Conservation (phyloP, 2,797 vertebrate genomes). For the Gymnothorax reevesii region DNA sequence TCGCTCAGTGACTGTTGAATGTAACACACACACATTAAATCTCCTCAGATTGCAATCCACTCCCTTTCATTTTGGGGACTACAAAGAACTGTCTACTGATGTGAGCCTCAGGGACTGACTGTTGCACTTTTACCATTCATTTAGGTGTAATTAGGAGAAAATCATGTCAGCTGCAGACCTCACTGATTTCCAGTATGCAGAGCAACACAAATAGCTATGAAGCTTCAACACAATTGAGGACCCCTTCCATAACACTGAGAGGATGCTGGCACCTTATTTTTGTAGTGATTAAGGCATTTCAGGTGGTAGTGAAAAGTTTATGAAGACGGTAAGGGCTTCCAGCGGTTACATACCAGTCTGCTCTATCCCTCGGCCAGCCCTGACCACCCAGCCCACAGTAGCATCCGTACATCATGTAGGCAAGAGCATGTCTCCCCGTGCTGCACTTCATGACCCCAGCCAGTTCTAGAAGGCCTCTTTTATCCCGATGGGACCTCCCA, state of each 20-base stretch:
- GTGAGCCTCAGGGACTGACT: background rate
- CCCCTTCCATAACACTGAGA: background rate
- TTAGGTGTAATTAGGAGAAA: background rate
- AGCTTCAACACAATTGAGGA: background rate
- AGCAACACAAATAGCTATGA: background rate
- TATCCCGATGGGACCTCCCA: slow-evolving; percentile 41
- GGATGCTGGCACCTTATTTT: background rate
- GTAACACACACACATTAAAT: background rate
- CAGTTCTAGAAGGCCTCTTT: slow-evolving; percentile 73
- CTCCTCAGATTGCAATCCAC: background rate
- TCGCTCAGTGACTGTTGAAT: background rate
- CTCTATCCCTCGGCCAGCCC: slow-evolving; percentile 70
- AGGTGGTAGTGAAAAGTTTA: background rate
- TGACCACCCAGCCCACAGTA: slow-evolving; percentile 78
- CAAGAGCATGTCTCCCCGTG: slow-evolving; percentile 61
- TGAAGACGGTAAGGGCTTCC: background rate
- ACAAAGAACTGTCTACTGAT: background rate
- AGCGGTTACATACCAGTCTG: slow-evolving; percentile 67
- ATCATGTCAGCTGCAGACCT: background rate
- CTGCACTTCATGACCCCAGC: slow-evolving; percentile 66
- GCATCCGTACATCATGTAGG: slow-evolving; percentile 75
- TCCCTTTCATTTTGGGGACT: background rate
- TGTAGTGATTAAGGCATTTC: slow-evolving; percentile 2
- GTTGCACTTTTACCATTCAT: background rate
- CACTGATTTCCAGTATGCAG: background rate